Evolutionary conservation across 2,888 invertebrate species (phyloP).

Genomic region (Trichopria drosophilae): DNA sequence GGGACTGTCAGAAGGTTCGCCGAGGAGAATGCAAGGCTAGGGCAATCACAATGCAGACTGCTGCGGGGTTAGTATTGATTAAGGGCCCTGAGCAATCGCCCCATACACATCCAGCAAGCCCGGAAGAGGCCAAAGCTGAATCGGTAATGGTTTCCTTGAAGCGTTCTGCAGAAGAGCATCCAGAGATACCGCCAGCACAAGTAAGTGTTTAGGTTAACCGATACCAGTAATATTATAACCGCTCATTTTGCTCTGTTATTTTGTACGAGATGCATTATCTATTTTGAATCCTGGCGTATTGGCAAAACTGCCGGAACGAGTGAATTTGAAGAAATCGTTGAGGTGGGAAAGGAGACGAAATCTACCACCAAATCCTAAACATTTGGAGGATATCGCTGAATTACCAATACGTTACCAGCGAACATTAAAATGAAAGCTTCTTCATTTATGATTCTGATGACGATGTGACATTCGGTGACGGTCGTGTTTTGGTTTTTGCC

Average conservation of each 20-base stretch:
- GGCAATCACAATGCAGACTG: slow-evolving; percentile 1
- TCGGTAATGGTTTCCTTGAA: background rate
- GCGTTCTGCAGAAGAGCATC: background rate
- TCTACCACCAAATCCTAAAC: slow-evolving; percentile 1
- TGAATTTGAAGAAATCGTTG: background rate
- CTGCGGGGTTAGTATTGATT: background rate
- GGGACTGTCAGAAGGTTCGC: background rate
- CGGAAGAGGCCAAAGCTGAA: background rate
- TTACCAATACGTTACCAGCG: too few relatives aligned
- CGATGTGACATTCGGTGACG: too few relatives aligned
- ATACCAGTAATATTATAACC: background rate
- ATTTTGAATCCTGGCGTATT: background rate
- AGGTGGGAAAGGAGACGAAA: background rate
- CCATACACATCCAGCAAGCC: slow-evolving; percentile 1
- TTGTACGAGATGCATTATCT: background rate
- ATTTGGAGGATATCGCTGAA: background rate
- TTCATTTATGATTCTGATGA: background rate
- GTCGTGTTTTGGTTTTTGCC: background rate
- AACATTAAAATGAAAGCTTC: background rate
- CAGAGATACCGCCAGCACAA: background rate
- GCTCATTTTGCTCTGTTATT: background rate
- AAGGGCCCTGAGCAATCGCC: background rate
- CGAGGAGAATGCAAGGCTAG: background rate
- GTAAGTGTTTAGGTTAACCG: background rate
- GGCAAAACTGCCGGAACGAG: slow-evolving; percentile 1